Evolutionary conservation across 2,797 vertebrate species (phyloP).

Genomic region (Parauchenoglanis punctatus): DNA sequence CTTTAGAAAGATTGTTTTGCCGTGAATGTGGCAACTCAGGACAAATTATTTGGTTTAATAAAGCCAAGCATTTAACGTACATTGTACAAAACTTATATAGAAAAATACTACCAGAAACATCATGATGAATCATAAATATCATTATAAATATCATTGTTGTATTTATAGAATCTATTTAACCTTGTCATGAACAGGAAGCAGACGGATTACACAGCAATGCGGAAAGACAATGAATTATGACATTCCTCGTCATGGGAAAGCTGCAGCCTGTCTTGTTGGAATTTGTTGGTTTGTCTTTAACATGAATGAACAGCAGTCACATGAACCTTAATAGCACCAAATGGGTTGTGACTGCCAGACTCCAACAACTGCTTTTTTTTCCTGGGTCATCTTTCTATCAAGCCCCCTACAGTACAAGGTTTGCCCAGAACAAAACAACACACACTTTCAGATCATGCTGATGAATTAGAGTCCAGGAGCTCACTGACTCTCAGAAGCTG

Average conservation of each 20-base stretch:
- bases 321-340: not conserved
- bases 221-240: constrained; percentile 34
- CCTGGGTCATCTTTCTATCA: not conserved
- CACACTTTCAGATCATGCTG: not conserved
- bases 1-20: not conserved
- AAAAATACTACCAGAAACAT: not conserved
- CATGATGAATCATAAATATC: not conserved
- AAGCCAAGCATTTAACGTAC: not conserved
- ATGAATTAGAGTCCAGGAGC: not conserved
- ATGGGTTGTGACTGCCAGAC: constrained; percentile 5
- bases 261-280: not conserved
- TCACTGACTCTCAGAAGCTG: not conserved
- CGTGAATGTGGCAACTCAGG: not conserved
- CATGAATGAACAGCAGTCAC: constrained; percentile 31
- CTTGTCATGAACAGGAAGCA: constrained; percentile 14
- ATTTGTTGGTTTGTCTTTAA: constrained; percentile 22
- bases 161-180: constrained; percentile 18
- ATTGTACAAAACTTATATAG: not conserved
- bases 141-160: not conserved
- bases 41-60: not conserved
- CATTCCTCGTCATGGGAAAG: constrained; percentile 37
- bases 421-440: not conserved
- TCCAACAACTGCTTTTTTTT: not conserved
- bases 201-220: constrained; percentile 10
- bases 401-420: not conserved